phyloP scores from a whole-genome alignment of 1,140 invertebrate genomes.

The Drosophila grimshawi region DNA sequence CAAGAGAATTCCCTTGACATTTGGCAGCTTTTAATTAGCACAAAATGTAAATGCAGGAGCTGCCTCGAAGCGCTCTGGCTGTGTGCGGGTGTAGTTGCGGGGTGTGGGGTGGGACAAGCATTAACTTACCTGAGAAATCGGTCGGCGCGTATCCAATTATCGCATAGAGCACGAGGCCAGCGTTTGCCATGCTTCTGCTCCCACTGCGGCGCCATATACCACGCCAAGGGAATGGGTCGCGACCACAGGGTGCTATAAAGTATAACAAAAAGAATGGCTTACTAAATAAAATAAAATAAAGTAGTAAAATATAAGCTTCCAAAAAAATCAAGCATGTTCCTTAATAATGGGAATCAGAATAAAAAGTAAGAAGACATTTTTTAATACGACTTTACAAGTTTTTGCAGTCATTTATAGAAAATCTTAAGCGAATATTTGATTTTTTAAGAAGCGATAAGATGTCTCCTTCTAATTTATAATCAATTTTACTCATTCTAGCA shows the following conservation, averaged over 20 bases:
- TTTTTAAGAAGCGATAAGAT: no score
- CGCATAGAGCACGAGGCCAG: constrained; percentile 93
- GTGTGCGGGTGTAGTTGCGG: no score
- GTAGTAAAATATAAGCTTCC: no score
- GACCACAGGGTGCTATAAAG: constrained; percentile 93
- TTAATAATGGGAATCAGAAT: no score
- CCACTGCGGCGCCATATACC: constrained; percentile 97
- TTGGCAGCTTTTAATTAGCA: constrained; percentile 67
- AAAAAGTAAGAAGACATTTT: no score
- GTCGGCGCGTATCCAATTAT: constrained; percentile 95
- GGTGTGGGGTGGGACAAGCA: neutral
- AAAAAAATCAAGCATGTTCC: no score
- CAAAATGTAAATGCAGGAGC: constrained; percentile 53
- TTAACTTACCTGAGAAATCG: constrained; percentile 87
- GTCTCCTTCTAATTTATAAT: no score
- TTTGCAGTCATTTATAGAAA: no score
- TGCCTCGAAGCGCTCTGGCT: neutral
- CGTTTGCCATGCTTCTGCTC: constrained; percentile 89
- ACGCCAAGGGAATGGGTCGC: constrained; percentile 94
- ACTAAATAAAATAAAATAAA: no score
- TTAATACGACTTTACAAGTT: no score
- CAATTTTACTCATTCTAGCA: no score
- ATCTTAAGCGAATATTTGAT: no score
- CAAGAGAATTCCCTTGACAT: constrained; percentile 12
- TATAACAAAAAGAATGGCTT: neutral